Base-by-base conservation (phyloP, 2,888 invertebrate genomes). In the Leptinotarsa haldemani region DNA sequence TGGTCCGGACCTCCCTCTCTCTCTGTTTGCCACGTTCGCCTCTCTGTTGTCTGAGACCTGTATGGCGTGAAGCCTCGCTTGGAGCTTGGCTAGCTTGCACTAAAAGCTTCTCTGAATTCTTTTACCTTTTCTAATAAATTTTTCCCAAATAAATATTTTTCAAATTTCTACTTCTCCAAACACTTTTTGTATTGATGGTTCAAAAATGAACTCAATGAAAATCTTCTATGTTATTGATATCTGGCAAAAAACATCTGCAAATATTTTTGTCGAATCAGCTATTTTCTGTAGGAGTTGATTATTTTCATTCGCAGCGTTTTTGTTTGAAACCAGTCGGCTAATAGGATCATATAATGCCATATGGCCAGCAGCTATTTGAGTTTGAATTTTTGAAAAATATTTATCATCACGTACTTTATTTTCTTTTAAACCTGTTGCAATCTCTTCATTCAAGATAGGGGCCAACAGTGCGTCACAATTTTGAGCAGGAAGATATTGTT, bases 91-190 rank as follows among this genome's bases (percentile, higher is more conserved):
- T 65, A 65, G 18, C 46, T 65, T 3, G 48, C 48, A 48, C 48
- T 48, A 15, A 16, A 15, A 15, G 48, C 16, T 48, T 48, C 16
- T 48, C 48, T 15, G 48, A 15, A 48, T 16, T 52, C 20, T 48
- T 52, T 67, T 22, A 50, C 22, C n/a, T 67, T 67, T 22, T 67
- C 67, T 16, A 67, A 7, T 25, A 67, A 67, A 15, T 67, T 52
- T 50, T 67, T 56, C 18, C 67, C 67, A 67, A 53, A 67, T 25
- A 67, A 67, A 67, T 67, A 67, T n/a, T 18, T 67, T 1, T 67
- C 18, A 40, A 67, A 53, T 52, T 48, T 13, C 53, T 67, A 56
- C 9, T 18, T 7, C 25, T 67, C 67, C n/a, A 67, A 20, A 53
- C n/a, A 67, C 25, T 67, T 67, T 25, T 52, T 67, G 22, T 15